A percentile compares a stretch with the other conserved stretches of the same genome.
phyloP scores from a whole-genome alignment of 1,140 invertebrate species.

The Neocloeon triangulifer region DNA sequence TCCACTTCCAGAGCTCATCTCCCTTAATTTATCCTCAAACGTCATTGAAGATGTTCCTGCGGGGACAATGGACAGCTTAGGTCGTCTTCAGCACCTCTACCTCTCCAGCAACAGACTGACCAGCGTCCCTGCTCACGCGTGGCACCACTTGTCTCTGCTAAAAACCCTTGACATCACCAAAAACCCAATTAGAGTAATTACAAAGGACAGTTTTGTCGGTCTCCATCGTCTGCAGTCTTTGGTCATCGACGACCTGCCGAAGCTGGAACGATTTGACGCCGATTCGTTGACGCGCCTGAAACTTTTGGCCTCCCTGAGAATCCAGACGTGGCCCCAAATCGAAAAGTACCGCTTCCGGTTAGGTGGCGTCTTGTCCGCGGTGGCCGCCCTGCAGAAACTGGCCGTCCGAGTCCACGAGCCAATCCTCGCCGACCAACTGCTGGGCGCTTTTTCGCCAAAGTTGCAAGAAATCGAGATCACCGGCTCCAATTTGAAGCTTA shows the following conservation, averaged over 20 bases:
- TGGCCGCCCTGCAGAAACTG: conserved; percentile 31
- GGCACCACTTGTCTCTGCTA: conserved; percentile 27
- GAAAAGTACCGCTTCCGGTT: conserved; percentile 32
- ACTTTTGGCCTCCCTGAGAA: conserved; percentile 29
- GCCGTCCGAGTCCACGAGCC: conserved; percentile 47
- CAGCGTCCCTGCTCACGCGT: conserved; percentile 34
- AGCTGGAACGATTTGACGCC: conserved; percentile 27
- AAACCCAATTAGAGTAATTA: conserved; percentile 38
- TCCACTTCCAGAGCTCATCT: conserved; percentile 42
- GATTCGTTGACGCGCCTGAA: conserved; percentile 34
- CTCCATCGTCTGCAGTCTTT: conserved; percentile 21
- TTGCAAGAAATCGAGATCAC: conserved; percentile 56
- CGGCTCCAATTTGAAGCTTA: conserved; percentile 38
- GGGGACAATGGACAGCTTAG: conserved; percentile 33
- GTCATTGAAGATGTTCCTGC: conserved; percentile 33
- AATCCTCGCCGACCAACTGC: conserved; percentile 40
- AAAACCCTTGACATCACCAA: conserved; percentile 35
- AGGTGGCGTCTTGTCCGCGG: conserved; percentile 28
- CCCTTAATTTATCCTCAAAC: conserved; percentile 53
- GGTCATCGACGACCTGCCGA: conserved; percentile 18
- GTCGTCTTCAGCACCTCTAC: conserved; percentile 34
- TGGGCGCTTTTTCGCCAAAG: conserved; percentile 43
- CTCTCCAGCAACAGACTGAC: conserved; percentile 40
- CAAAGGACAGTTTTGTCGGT: conserved; percentile 23
- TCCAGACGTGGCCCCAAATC: conserved; percentile 39